Conservation (phyloP, 2,888 invertebrate species). For the Lucinisca nassula region DNA sequence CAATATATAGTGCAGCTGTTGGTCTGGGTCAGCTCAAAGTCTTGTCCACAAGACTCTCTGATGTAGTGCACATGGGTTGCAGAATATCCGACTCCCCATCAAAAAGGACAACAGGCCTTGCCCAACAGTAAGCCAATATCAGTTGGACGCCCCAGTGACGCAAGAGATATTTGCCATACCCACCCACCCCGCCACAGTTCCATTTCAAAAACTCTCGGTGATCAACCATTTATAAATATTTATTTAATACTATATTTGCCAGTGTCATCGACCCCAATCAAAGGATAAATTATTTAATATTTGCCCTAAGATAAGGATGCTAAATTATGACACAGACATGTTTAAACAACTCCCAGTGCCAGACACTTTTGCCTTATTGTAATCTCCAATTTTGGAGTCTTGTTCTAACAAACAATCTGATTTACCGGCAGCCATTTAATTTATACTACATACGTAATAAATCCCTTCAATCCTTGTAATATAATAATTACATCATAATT, state of each 20-base stretch:
- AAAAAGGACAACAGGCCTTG: too few species aligned
- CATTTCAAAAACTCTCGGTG: too few species aligned
- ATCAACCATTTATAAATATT: background rate
- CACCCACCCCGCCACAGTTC: too few species aligned
- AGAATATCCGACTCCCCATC: too few species aligned
- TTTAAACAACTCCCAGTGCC: background rate
- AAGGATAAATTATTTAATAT: background rate
- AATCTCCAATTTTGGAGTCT: background rate
- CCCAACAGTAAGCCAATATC: too few species aligned
- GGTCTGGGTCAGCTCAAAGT: too few species aligned
- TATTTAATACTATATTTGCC: background rate
- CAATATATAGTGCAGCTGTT: too few species aligned
- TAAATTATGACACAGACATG: background rate
- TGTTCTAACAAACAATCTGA: background rate
- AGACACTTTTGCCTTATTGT: background rate
- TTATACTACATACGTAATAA: background rate
- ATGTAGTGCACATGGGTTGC: too few species aligned
- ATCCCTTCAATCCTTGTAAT: background rate
- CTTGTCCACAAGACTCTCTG: too few species aligned
- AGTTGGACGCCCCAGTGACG: too few species aligned
- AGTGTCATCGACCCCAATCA: background rate
- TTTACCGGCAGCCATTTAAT: background rate
- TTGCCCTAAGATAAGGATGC: background rate
- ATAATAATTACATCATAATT: background rate
- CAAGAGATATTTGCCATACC: too few species aligned